phyloP scores from a whole-genome alignment of 2,797 vertebrate genomes.

The Falco novaeseelandiae region DNA sequence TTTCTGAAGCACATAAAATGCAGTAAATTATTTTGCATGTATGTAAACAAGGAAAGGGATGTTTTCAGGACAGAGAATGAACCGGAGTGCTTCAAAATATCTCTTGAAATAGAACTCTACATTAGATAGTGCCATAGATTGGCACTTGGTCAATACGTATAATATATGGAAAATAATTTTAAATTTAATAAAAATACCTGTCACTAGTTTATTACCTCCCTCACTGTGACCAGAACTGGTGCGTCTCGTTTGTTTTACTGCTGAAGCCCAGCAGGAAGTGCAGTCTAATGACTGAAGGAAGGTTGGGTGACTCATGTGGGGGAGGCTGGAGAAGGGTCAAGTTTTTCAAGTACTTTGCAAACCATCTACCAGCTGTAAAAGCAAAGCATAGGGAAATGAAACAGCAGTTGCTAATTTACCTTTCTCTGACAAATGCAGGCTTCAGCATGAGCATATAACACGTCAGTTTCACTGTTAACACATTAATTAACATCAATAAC shows the following conservation, averaged over 20 bases:
- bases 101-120: background rate
- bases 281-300: constrained; percentile 65
- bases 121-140: background rate
- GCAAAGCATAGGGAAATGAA: constrained; percentile 48
- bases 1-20: background rate
- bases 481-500: background rate
- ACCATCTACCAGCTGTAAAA: constrained; percentile 66
- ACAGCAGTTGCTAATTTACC: constrained; percentile 38
- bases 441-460: background rate
- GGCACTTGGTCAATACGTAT: background rate
- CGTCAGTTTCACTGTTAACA: background rate
- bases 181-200: constrained; percentile 45
- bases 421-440: constrained; percentile 41
- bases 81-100: background rate
- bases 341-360: constrained; percentile 68
- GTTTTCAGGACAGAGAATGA: background rate
- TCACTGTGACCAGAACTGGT: constrained; percentile 37
- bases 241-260: constrained; percentile 63
- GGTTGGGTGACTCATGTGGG: constrained; percentile 69
- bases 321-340: constrained; percentile 73
- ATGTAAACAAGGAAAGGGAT: background rate
- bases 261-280: constrained; percentile 67
- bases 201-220: constrained; percentile 33
- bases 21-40: background rate
- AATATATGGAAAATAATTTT: constrained; percentile 6